phyloP scores from a whole-genome alignment of 92 coral and sea anemone species.

The Phenganax stokvisi region DNA sequence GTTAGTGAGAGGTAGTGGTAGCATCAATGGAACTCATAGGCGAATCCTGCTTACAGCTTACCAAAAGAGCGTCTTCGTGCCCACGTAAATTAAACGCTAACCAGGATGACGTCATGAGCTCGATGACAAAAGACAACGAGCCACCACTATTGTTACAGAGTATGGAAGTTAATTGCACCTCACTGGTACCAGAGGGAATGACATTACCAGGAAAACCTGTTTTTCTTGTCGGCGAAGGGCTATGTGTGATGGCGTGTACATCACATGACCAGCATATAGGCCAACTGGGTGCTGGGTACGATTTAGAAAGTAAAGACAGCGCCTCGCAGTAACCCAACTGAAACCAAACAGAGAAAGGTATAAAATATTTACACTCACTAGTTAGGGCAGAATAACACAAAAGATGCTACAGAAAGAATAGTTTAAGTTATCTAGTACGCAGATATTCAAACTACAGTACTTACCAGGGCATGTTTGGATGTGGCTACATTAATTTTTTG shows the following conservation, averaged over 20 bases:
- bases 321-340: constrained; percentile 91
- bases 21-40: not conserved
- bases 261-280: constrained; percentile 90
- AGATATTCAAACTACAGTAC: constrained; percentile 16
- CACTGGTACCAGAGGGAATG: constrained; percentile 64
- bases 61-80: constrained; percentile 76
- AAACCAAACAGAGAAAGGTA: constrained; percentile 4
- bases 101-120: constrained; percentile 82
- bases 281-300: constrained; percentile 68
- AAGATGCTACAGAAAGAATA: not conserved
- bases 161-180: constrained; percentile 54
- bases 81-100: constrained; percentile 84
- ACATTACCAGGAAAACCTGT: constrained; percentile 29
- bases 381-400: not conserved
- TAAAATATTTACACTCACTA: not conserved
- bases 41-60: constrained; percentile 20
- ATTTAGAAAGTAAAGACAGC: constrained; percentile 61
- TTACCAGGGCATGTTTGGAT: constrained; percentile 57
- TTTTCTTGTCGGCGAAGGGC: constrained; percentile 73
- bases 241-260: constrained; percentile 62
- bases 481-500: constrained; percentile 63
- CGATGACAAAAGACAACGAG: constrained; percentile 74
- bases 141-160: constrained; percentile 92
- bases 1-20: not conserved
- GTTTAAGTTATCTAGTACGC: not conserved